These are phyloP conservation scores for Pyrochroa serraticornis DNA, from an alignment of 2,888 invertebrate genomes.

Conservation along the genomic window DNA sequence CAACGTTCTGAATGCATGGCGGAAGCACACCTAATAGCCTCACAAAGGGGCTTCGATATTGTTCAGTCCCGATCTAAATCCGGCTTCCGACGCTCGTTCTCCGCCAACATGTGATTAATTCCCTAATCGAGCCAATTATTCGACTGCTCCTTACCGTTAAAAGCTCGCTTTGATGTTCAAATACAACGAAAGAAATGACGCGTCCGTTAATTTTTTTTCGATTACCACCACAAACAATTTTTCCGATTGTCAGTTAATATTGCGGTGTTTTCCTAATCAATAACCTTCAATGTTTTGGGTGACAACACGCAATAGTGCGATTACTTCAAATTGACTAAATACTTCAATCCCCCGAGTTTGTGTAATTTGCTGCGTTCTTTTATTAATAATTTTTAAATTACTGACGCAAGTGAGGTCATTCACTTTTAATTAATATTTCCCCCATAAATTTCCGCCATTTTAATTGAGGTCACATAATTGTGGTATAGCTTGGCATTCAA, in stretches of 20 bases:
- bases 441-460: too few species aligned
- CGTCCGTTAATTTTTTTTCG: neutral
- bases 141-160: neutral
- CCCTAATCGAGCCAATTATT: conserved; percentile 9
- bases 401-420: too few species aligned
- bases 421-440: too few species aligned
- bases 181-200: neutral
- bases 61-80: conserved; percentile 27
- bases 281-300: conserved; percentile 9
- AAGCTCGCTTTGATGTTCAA: neutral
- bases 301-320: conserved; percentile 15
- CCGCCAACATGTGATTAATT: conserved; percentile 26
- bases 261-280: conserved; percentile 12
- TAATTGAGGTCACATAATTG: too few species aligned
- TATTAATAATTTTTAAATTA: too few species aligned
- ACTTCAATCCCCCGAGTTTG: conserved; percentile 13
- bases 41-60: conserved; percentile 31
- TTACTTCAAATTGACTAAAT: conserved; percentile 18
- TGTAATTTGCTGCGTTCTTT: conserved; percentile 8
- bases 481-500: too few species aligned
- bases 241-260: conserved; percentile 11
- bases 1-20: conserved; percentile 30
- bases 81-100: conserved; percentile 26
- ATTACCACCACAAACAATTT: neutral
- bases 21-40: conserved; percentile 34